These are phyloP conservation scores for Ips nitidus DNA, from an alignment of 1,140 invertebrate genomes.

Conservation along the genomic window DNA sequence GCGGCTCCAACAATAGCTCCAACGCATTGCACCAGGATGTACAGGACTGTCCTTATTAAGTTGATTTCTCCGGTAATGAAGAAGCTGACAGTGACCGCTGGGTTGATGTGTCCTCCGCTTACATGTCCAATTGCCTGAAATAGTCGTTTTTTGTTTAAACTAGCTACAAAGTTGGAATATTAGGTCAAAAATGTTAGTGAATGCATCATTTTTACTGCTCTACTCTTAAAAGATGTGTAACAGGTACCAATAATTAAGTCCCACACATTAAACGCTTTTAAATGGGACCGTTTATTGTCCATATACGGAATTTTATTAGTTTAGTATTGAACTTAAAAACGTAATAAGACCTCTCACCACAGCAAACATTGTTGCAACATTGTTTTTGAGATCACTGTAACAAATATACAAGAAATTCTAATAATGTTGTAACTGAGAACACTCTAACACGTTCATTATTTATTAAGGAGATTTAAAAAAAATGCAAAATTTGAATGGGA, in stretches of 20 bases:
- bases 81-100: slow-evolving; percentile 80
- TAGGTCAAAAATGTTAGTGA: too few relatives aligned
- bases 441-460: too few relatives aligned
- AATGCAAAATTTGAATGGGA: too few relatives aligned
- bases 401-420: too few relatives aligned
- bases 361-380: too few relatives aligned
- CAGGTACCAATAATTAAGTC: slow-evolving; percentile 15
- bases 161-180: too few relatives aligned
- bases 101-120: slow-evolving; percentile 88
- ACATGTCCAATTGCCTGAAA: slow-evolving; percentile 68
- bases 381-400: too few relatives aligned
- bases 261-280: slow-evolving; percentile 9
- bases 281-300: slow-evolving; percentile 8
- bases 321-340: slow-evolving; percentile 24
- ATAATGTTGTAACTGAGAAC: too few relatives aligned
- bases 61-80: slow-evolving; percentile 78
- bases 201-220: too few relatives aligned
- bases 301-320: slow-evolving; percentile 19
- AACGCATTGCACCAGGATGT: slow-evolving; percentile 75
- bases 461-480: too few relatives aligned
- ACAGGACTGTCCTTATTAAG: slow-evolving; percentile 72
- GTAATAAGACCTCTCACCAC: slow-evolving; percentile 15
- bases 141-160: not conserved
- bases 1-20: slow-evolving; percentile 78
- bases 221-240: slow-evolving; percentile 10